These are phyloP conservation scores for Sardina pilchardus DNA, from an alignment of 2,113 vertebrate genomes.

Conservation along the genomic window DNA sequence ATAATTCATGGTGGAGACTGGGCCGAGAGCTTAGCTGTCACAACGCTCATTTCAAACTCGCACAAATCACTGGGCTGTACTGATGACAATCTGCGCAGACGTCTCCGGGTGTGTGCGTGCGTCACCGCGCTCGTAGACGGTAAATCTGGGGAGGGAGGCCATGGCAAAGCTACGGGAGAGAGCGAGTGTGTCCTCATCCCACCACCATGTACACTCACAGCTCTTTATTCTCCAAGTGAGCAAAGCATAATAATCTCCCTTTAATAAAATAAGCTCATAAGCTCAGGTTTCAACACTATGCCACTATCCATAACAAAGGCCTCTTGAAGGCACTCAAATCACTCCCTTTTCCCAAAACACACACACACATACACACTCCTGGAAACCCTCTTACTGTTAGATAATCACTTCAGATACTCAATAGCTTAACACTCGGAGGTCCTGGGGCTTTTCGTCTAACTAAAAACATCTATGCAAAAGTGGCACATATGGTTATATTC, in stretches of 20 bases:
- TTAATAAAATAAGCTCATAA: constrained; percentile 1
- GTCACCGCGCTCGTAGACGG: not conserved
- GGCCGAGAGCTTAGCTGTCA: not conserved
- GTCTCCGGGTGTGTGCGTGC: not conserved
- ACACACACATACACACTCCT: not conserved
- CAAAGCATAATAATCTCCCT: not conserved
- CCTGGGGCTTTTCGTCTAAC: too few relatives aligned
- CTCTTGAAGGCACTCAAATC: not conserved
- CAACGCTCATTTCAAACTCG: not conserved
- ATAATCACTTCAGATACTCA: not conserved
- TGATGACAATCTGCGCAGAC: not conserved
- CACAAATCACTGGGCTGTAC: constrained; percentile 15
- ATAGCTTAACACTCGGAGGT: too few relatives aligned
- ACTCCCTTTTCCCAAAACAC: not conserved
- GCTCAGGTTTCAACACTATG: not conserved
- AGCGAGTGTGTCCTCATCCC: not conserved
- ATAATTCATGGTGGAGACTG: constrained; percentile 13
- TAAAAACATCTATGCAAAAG: too few relatives aligned
- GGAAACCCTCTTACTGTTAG: not conserved
- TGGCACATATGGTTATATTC: too few relatives aligned
- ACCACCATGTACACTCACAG: not conserved
- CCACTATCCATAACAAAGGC: not conserved
- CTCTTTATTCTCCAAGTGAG: too few relatives aligned
- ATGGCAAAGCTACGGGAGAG: not conserved
- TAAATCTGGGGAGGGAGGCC: not conserved